These are phyloP conservation scores for Chloroclysta siterata DNA, from an alignment of 2,888 invertebrate species.

Conservation along the genomic window DNA sequence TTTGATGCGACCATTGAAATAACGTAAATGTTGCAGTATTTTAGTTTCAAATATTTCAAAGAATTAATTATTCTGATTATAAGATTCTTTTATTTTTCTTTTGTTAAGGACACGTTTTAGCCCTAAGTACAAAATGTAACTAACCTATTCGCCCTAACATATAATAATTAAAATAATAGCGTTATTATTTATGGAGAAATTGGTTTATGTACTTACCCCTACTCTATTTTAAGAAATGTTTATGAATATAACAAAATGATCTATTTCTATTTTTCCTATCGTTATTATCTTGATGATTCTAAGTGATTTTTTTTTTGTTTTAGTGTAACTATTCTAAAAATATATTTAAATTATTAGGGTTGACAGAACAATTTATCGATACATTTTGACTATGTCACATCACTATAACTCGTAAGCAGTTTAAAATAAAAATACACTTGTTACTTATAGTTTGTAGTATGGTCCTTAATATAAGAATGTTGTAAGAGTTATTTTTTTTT, in stretches of 20 bases:
- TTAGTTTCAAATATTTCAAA: constrained; percentile 52
- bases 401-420: constrained; percentile 38
- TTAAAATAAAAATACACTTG: constrained; percentile 31
- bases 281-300: constrained; percentile 60
- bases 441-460: constrained; percentile 59
- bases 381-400: constrained; percentile 31
- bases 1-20: constrained; percentile 63
- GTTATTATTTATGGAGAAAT: constrained; percentile 63
- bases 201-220: constrained; percentile 81
- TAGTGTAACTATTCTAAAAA: constrained; percentile 37
- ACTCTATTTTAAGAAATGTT: constrained; percentile 59
- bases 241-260: constrained; percentile 55
- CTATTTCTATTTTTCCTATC: constrained; percentile 52
- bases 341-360: constrained; percentile 29
- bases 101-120: constrained; percentile 65
- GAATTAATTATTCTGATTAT: constrained; percentile 52
- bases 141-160: constrained; percentile 71
- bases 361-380: constrained; percentile 36
- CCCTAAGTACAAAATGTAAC: constrained; percentile 77
- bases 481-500: constrained; percentile 54
- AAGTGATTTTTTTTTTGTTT: constrained; percentile 50
- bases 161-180: constrained; percentile 52
- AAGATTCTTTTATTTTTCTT: constrained; percentile 58
- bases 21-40: constrained; percentile 72
- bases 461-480: constrained; percentile 82